Conservation (phyloP, 2,888 invertebrate species). For the Phalera bucephala region DNA sequence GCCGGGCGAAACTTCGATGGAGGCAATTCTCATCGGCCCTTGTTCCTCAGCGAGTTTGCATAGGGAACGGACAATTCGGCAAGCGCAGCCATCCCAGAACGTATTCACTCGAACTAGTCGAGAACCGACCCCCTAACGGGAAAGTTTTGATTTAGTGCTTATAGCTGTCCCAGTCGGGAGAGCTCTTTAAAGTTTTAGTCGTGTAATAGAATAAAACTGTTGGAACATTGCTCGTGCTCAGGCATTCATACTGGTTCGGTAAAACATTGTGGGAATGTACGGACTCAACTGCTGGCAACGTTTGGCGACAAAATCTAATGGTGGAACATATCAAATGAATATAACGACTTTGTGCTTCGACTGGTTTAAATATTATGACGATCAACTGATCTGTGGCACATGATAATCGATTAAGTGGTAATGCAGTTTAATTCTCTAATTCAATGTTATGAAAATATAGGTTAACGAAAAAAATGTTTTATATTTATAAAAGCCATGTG, state of each 20-base stretch:
- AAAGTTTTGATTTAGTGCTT: conserved; percentile 82
- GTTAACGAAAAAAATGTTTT: too few relatives aligned
- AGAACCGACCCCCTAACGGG: conserved; percentile 58
- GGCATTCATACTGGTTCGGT: conserved; percentile 62
- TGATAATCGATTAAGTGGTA: too few relatives aligned
- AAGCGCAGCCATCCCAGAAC: conserved; percentile 49
- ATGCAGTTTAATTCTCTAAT: too few relatives aligned
- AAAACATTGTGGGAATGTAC: conserved; percentile 52
- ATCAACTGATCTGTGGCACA: too few relatives aligned
- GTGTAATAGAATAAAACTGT: conserved; percentile 80
- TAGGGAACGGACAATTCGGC: conserved; percentile 58
- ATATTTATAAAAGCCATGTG: too few relatives aligned
- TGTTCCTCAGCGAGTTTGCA: conserved; percentile 54
- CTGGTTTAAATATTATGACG: too few relatives aligned
- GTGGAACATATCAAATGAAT: too few relatives aligned
- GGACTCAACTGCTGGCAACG: conserved; percentile 57
- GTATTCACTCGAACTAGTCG: conserved; percentile 67
- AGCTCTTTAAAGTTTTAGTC: conserved; percentile 75
- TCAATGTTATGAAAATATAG: too few relatives aligned
- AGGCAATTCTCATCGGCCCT: conserved; percentile 42
- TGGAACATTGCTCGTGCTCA: conserved; percentile 65
- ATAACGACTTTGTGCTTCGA: too few relatives aligned
- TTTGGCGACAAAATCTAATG: conserved; percentile 60
- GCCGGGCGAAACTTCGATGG: conserved; percentile 36
- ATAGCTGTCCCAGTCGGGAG: conserved; percentile 68